phyloP scores from a whole-genome alignment of 2,113 vertebrate genomes.

The Turnix velox region DNA sequence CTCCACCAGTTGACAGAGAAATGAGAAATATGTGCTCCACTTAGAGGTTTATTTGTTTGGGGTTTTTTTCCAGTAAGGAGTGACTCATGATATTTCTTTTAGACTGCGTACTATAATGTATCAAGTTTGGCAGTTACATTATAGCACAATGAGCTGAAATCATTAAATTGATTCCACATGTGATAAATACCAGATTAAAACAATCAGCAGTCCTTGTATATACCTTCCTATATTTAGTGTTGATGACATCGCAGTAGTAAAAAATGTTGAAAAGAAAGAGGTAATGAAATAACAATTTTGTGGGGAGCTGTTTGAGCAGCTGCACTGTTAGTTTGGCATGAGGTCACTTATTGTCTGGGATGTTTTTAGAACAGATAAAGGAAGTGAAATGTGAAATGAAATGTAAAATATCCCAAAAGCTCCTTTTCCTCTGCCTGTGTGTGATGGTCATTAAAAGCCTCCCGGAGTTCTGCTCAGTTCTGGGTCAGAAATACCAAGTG shows the following conservation, averaged over 20 bases:
- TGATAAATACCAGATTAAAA: neutral
- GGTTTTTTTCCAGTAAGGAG: neutral
- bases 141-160: constrained; percentile 7
- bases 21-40: neutral
- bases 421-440: neutral
- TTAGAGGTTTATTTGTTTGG: neutral
- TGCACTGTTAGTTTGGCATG: neutral
- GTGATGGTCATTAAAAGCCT: neutral
- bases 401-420: neutral
- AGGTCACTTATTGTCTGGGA: neutral
- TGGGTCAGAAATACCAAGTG: neutral
- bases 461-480: neutral
- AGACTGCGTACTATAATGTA: neutral
- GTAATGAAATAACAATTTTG: neutral
- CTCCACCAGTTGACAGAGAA: neutral
- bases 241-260: neutral
- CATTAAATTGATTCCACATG: constrained; percentile 37
- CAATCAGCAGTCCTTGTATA: neutral
- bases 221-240: neutral
- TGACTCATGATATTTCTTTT: neutral
- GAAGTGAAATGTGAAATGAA: neutral
- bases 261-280: neutral
- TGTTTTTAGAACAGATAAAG: neutral
- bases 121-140: constrained; percentile 36
- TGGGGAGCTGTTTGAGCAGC: neutral